A percentile compares a stretch with the other conserved stretches of the same genome.
Conservation (phyloP, 2,888 invertebrate genomes). For the Euzophera pinguis region DNA sequence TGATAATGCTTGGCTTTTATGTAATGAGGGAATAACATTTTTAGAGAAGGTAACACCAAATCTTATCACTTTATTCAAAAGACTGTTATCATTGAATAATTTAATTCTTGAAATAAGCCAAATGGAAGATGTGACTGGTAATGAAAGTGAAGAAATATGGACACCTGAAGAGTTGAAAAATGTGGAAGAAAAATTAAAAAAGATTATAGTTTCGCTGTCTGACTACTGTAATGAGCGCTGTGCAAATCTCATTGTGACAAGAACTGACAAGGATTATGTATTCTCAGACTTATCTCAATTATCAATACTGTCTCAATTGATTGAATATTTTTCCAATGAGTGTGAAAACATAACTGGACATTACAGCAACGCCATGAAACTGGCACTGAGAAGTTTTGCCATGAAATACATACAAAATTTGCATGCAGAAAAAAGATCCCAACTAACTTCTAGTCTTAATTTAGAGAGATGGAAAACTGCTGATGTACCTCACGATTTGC, state of each 20-base stretch:
- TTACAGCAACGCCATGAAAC: slow-evolving; percentile 87
- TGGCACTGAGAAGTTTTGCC: slow-evolving; percentile 92
- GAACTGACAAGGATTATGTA: slow-evolving; percentile 84
- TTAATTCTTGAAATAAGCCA: slow-evolving; percentile 88
- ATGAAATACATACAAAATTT: slow-evolving; percentile 94
- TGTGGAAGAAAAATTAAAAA: slow-evolving; percentile 85
- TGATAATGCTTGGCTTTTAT: slow-evolving; percentile 77
- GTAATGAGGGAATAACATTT: slow-evolving; percentile 85
- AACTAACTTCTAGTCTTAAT: slow-evolving; percentile 91
- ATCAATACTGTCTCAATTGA: slow-evolving; percentile 85
- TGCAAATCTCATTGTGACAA: slow-evolving; percentile 91
- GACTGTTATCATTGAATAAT: slow-evolving; percentile 86
- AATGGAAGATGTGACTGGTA: slow-evolving; percentile 77
- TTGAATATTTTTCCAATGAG: slow-evolving; percentile 87
- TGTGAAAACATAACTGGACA: slow-evolving; percentile 88
- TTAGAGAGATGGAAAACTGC: slow-evolving; percentile 96
- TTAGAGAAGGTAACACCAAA: slow-evolving; percentile 83
- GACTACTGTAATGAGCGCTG: slow-evolving; percentile 96
- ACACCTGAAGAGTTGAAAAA: slow-evolving; percentile 83
- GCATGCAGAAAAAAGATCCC: slow-evolving; percentile 92
- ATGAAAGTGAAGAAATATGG: slow-evolving; percentile 85
- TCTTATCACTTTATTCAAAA: slow-evolving; percentile 83
- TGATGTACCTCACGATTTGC: slow-evolving; percentile 94
- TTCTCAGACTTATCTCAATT: slow-evolving; percentile 88
- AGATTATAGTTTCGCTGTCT: slow-evolving; percentile 89